A percentile compares a stretch with the other conserved stretches of the same genome.
Evolutionary conservation across 37 sponge, comb jelly and placozoan genomes (phyloP).

Genomic region (Lycopodina hypogea): DNA sequence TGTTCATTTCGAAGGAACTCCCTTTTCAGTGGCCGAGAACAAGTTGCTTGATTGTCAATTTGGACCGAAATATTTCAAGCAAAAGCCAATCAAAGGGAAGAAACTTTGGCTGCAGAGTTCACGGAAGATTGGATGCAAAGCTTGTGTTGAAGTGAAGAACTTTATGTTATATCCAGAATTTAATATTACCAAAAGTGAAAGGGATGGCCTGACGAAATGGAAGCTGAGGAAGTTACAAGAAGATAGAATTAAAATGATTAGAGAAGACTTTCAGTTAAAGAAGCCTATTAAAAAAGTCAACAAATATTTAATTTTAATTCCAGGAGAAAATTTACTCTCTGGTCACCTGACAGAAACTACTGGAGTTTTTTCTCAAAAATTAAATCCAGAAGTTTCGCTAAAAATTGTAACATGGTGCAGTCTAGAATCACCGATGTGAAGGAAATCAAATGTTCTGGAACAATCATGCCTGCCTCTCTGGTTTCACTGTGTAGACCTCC

Average conservation of each 20-base stretch:
- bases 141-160: neutral
- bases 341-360: neutral
- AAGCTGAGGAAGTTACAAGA: neutral
- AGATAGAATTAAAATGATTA: neutral
- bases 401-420: neutral
- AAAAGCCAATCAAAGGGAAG: neutral
- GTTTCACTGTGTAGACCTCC: too few species aligned
- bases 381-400: neutral
- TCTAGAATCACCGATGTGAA: neutral
- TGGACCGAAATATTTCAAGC: neutral
- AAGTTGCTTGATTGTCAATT: neutral
- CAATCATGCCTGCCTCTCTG: too few species aligned
- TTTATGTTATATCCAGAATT: conserved; percentile 6
- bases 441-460: neutral
- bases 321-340: neutral
- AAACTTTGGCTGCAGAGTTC: neutral
- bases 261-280: neutral
- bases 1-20: conserved; percentile 17
- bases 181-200: neutral
- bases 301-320: neutral
- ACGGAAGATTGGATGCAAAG: conserved; percentile 1
- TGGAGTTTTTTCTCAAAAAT: neutral
- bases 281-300: neutral
- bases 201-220: neutral
- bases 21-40: neutral